Percentiles rank a stretch among this genome's conserved stretches.
phyloP scores from a whole-genome alignment of 1,140 invertebrate genomes.

The Zaprionus taronus region DNA sequence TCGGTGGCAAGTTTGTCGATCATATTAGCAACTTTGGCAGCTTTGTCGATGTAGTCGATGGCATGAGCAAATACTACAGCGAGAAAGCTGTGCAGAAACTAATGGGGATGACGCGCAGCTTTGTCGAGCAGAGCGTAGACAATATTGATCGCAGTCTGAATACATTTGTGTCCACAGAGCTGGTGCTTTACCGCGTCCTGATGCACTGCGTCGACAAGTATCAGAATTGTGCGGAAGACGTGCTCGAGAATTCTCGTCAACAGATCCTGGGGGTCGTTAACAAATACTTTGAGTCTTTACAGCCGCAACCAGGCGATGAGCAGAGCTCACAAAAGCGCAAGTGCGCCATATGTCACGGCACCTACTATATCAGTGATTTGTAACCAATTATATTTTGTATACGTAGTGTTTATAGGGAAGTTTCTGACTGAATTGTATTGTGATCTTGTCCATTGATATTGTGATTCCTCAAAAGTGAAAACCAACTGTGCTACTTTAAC shows the following conservation, averaged over 20 bases:
- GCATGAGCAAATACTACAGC: constrained; percentile 56
- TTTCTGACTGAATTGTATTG: not conserved
- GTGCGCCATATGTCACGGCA: constrained; percentile 59
- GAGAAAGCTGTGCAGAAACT: constrained; percentile 53
- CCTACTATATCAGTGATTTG: constrained; percentile 60
- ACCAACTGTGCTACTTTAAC: not conserved
- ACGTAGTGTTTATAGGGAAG: not conserved
- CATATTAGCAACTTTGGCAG: constrained; percentile 62
- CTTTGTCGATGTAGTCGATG: constrained; percentile 64
- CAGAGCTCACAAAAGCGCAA: constrained; percentile 36
- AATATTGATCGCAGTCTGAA: constrained; percentile 61
- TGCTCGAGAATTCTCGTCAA: constrained; percentile 47
- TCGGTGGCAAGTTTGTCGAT: constrained; percentile 68
- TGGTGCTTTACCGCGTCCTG: constrained; percentile 67
- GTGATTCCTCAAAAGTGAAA: not conserved
- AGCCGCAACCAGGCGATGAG: constrained; percentile 4
- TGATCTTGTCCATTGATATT: not conserved
- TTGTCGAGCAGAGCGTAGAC: constrained; percentile 66
- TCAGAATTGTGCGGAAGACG: constrained; percentile 52
- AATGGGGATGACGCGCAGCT: constrained; percentile 59
- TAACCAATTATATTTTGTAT: constrained; percentile 15
- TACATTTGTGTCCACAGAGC: constrained; percentile 73
- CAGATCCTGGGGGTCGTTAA: constrained; percentile 57
- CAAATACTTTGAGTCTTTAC: constrained; percentile 60
- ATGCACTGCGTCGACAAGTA: constrained; percentile 67